Evolutionary conservation across 53 echinoderm and acorn worm species (phyloP), one percentile per base, ranked within the genome.

Genomic region (Henricia sp.): DNA sequence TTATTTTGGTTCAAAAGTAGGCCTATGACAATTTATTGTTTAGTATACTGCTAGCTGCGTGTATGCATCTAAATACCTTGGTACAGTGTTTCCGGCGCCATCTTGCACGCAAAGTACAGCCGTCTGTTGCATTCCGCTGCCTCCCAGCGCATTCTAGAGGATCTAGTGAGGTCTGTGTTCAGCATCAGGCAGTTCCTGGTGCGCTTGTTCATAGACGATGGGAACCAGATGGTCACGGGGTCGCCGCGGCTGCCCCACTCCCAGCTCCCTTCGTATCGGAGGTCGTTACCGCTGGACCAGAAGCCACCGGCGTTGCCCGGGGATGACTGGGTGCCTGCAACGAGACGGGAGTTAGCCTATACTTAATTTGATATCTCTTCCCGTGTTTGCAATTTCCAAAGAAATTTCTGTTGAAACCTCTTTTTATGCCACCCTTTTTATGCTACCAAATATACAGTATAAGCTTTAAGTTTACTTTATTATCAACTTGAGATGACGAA

Each of bases 241-340:
- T 24, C 9, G 50, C 19, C n/a, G 1, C 30, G 43, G 30, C 34
- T 24, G 0, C 71, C 60, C 85, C 85, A 84, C 13, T 42, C 38
- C 85, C 85, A 84, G 2, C 11, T 6, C 0, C 35, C 60, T 59
- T 84, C 72, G 4, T 4, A 16, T 2, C 27, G 71, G 46, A 58
- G 57, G n/a, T 72, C 56, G 62, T 84, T 84, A 14, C 85, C 85
- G 23, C 85, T 35, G 3, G 55, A 35, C 85, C 85, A 84, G 44
- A 84, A 84, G 10, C 85, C 85, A 5, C 71, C 71, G 0, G 71
- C 55, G 33, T 72, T 71, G 9, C 57, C 42, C 13, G 37, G 36
- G 29, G 0, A 10, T 13, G 30, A 30, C 3, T 30, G 30, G 3
- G 62, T 60, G 29, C 9, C 62, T 60, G 53, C 21, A 58, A 3